Base-by-base conservation (phyloP, 2,797 vertebrate genomes). In the Syngnathus rostellatus region DNA sequence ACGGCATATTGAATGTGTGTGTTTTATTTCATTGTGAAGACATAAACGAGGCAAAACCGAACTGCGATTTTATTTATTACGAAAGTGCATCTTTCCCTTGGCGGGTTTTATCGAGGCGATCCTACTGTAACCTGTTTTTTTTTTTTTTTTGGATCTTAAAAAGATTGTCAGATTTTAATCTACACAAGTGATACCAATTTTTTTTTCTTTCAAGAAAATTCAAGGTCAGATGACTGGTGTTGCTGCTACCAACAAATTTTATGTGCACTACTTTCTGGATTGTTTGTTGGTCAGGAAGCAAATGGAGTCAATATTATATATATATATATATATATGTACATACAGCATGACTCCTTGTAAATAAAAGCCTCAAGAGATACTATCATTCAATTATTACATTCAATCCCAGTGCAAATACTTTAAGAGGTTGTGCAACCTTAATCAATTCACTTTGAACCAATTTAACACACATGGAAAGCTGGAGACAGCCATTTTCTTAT, bases 1-100 rank as follows among this genome's bases (percentile, higher is more conserved):
- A 72, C 64, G 70, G 62, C 73, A 8, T 67, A 62, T 70, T 81
- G 73, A 83, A 85, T 83, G 81, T 87, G 23, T 71, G 66, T 14
- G 43, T 45, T 70, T 53, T 70, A 4, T 70, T 70, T 53, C 67
- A 14, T 64, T 71, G 68, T 74, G 57, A 73, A 65, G 60, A 67
- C 62, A 63, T 70, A 72, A 59, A 76, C 69, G 68, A 21, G 50
- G 50, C 50, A n/a, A 8, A 68, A 68, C 9, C 39, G 5, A 48
- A 51, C 38, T 21, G 59, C 38, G 12, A 23, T 61, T 61, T 39
- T 41, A 61, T 61, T 61, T 61, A 61, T 61, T 43, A 12, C 21
- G 9, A 61, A 43, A 21, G 16, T 37, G 37, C 14, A 37, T 60
- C 14, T n/a, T 39, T 59, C 37, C 37, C 57, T 57, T 37, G 17